Evolutionary conservation across 2,888 invertebrate genomes (phyloP).

Genomic region (Lasius fuliginosus): DNA sequence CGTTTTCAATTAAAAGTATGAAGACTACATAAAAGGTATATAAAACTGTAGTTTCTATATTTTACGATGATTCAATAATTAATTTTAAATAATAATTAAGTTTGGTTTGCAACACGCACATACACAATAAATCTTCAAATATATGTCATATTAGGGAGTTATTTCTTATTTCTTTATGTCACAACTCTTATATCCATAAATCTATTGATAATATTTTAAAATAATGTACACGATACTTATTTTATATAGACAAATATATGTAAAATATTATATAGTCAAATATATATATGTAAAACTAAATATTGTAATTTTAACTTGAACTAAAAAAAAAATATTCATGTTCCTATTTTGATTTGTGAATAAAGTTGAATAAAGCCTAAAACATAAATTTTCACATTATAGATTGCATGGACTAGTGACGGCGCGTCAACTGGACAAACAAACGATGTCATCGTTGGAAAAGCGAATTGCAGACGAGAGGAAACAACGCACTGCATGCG

Average conservation of each 20-base stretch:
- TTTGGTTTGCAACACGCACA: not conserved
- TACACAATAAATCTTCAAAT: not conserved
- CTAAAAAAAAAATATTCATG: not conserved
- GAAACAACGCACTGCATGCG: constrained; percentile 91
- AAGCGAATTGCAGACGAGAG: constrained; percentile 95
- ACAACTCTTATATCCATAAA: not conserved
- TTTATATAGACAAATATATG: not conserved
- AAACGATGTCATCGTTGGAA: constrained; percentile 92
- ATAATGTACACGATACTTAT: not conserved
- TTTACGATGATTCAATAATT: constrained; percentile 4
- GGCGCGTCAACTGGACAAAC: constrained; percentile 92
- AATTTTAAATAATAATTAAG: not conserved
- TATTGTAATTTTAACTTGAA: not conserved
- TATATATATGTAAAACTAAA: not conserved
- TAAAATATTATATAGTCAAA: not conserved
- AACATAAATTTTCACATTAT: constrained; percentile 67
- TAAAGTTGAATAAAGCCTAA: not conserved
- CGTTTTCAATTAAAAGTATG: not conserved
- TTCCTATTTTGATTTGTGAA: not conserved
- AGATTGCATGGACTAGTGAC: constrained; percentile 92
- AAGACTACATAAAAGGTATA: not conserved
- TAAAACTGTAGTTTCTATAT: constrained; percentile 1
- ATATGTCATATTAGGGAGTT: not conserved
- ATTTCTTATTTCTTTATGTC: too few relatives aligned
- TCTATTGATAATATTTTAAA: not conserved